Evolutionary conservation across 2,113 vertebrate species (phyloP), one percentile per base, ranked within the genome.

Genomic region (Leucopternis melanops): DNA sequence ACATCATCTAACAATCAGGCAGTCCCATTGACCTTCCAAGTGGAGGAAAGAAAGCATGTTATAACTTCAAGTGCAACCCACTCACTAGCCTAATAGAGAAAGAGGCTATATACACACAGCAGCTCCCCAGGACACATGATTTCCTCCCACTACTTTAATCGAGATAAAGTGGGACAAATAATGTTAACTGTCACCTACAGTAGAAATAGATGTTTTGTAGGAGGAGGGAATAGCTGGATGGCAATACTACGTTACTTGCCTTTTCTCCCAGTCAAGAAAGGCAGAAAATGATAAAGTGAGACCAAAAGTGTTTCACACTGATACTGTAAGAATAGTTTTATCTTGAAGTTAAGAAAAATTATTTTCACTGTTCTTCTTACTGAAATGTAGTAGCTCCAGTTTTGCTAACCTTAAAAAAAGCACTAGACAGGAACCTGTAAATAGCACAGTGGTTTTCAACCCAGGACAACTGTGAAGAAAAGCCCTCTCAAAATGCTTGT

Each of bases 131-230:
- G 84, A 88, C 77, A 69, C 59, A 92, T 47, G 34, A 95, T 83
- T 97, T 94, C 92, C 94, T 98, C 93, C 95, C 36, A 63, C 86
- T 86, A 72, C 47, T 90, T 90, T 92, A 95, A 95, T 87, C 7
- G 29, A 97, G 89, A 94, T 86, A 92, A 97, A 95, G 71, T 91
- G 87, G 74, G 87, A 89, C 71, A 96, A 97, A 96, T 49, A 97
- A 88, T 73, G 69, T 90, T 94, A 96, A 91, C 90, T 95, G 62
- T 42, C 79, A 95, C 57, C 73, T 92, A 71, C 77, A 94, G 62
- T 16, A 90, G 91, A 92, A 80, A 95, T 83, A 96, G 66, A 49
- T 59, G 57, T 81, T 94, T 92, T 29, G 20, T 91, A 94, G 66
- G 81, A 95, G 92, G 81, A 45, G 87, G 75, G 75, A 94, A 92